Evolutionary conservation across 2,888 invertebrate species (phyloP), one percentile per base, ranked within the genome.

Genomic region (Falcaria lacertinaria): DNA sequence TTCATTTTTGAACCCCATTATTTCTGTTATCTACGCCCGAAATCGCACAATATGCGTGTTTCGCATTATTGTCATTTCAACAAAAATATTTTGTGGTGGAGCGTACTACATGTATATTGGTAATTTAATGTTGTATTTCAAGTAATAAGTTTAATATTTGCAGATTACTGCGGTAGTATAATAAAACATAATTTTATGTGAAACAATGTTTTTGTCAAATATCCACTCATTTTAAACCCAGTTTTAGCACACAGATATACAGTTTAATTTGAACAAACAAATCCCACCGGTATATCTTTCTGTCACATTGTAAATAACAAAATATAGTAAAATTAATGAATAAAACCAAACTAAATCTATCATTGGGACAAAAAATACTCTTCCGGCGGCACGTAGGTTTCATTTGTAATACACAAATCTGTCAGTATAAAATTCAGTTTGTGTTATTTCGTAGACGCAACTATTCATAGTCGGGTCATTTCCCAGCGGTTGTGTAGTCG

Each of bases 1-100:
- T 89, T 85, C 82, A 88, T 88, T 89, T 89, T 89, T 89, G 87
- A 87, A 87, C 86, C 81, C 88, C 86, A 88, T 89, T 88, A 89
- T 88, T 89, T 84, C 86, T 85, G 83, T 82, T 88, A 88, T 88
- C 88, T 85, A 81, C 78, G 73, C 71, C 69, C 72, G 75, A 79
- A 72, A 85, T 86, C 85, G 83, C 71, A 69, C 87, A 88, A 88
- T 88, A 89, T 87, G 88, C 85, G 85, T 80, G 70, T 74, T 82
- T 80, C 75, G 69, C 76, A 77, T 83, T 87, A 86, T 87, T 88
- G 82, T 80, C 66, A 64, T 66, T 74, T 76, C 74, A 72, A 70
- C 82, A 78, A 86, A 84, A 86, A 85, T 86, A 85, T 82, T 81
- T 77, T 75, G 80, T 67, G 77, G 79, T 72, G 68, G n/a, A n/a